These are phyloP conservation scores for Zosterops hypoxanthus DNA, from an alignment of 2,113 vertebrate species.

Conservation along the genomic window DNA sequence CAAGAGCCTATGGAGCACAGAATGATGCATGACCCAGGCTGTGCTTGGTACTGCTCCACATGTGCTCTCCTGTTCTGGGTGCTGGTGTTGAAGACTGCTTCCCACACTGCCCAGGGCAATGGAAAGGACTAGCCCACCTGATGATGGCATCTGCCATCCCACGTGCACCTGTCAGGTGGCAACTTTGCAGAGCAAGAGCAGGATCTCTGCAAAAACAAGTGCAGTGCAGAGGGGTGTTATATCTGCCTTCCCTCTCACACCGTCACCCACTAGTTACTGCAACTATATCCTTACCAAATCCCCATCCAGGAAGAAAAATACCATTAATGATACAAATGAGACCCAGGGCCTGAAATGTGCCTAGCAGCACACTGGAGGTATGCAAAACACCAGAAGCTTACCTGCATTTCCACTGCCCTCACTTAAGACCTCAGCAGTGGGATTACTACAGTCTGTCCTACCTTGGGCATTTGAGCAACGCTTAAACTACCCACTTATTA, in stretches of 20 bases:
- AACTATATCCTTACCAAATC: neutral
- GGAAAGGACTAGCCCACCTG: neutral
- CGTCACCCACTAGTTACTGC: neutral
- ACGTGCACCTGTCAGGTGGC: neutral
- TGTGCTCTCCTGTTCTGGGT: neutral
- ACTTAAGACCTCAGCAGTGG: neutral
- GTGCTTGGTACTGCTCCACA: neutral
- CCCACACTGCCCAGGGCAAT: neutral
- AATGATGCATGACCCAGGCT: neutral
- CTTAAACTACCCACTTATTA: neutral
- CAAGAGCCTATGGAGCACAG: neutral
- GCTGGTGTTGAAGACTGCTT: neutral
- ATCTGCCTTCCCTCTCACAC: neutral
- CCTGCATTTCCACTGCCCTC: neutral
- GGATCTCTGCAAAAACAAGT: neutral
- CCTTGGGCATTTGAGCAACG: neutral
- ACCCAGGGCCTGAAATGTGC: neutral
- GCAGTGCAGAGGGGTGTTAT: fast-evolving
- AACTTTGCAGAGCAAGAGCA: neutral
- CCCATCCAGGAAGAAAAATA: neutral
- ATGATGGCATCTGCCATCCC: neutral
- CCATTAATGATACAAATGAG: neutral
- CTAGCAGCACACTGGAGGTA: neutral
- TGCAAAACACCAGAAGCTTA: neutral
- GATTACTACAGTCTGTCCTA: neutral